Evolutionary conservation across 1,140 invertebrate genomes (phyloP).

Genomic region (Anadara kagoshimensis): DNA sequence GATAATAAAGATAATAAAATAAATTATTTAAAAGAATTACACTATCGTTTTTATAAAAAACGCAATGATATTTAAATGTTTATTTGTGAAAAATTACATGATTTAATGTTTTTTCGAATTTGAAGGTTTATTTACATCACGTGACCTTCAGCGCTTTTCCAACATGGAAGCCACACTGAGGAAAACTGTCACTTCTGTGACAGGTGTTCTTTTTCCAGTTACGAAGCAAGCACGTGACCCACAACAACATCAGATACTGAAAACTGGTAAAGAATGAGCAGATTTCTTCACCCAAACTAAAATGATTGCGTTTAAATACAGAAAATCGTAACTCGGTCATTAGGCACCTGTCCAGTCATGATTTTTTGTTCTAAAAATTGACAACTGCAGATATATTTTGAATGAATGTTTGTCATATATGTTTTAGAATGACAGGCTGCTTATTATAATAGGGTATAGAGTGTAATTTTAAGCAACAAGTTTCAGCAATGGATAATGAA

Average conservation of each 20-base stretch:
- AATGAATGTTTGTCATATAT: too few species aligned
- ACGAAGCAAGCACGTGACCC: slow-evolving; percentile 62
- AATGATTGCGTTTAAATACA: too few species aligned
- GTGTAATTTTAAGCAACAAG: too few species aligned
- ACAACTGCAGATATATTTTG: too few species aligned
- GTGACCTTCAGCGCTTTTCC: slow-evolving; percentile 45
- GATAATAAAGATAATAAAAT: background rate
- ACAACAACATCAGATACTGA: slow-evolving; percentile 60
- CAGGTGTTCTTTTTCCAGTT: slow-evolving; percentile 76
- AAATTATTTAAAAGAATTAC: background rate
- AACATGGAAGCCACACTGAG: slow-evolving; percentile 65
- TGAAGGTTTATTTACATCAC: slow-evolving; percentile 51
- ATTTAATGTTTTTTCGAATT: background rate
- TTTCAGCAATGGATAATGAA: too few species aligned
- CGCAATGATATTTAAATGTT: too few species aligned
- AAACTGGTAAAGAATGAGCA: slow-evolving; percentile 50
- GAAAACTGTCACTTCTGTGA: slow-evolving; percentile 72
- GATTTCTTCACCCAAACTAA: background rate
- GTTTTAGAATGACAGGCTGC: too few species aligned
- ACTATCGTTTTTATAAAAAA: background rate
- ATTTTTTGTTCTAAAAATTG: too few species aligned
- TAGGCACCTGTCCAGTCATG: too few species aligned
- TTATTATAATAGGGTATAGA: too few species aligned
- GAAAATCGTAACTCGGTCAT: too few species aligned
- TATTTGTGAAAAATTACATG: background rate